A percentile compares a stretch with the other conserved stretches of the same genome.
Conservation (phyloP, 2,113 vertebrate genomes). For the Raja brachyura region DNA sequence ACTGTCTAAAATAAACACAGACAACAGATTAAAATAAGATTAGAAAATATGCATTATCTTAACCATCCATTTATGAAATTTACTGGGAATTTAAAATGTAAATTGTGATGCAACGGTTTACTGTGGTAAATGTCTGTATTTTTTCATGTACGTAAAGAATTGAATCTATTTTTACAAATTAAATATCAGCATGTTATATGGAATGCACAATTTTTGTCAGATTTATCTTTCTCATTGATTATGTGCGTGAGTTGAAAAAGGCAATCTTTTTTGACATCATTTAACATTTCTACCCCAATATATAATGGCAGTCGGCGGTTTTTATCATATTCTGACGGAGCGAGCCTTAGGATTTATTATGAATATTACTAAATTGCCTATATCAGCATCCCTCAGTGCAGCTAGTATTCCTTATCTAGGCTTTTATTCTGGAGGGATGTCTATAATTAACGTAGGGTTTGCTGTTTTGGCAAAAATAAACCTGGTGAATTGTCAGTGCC, state of each 20-base stretch:
- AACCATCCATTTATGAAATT: neutral
- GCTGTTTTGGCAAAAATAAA: neutral
- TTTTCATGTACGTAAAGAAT: slow-evolving; percentile 21
- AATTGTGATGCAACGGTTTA: neutral
- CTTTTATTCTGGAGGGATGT: neutral
- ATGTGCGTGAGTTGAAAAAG: neutral
- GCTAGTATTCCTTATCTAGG: no score
- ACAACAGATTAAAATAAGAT: neutral
- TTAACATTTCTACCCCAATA: neutral
- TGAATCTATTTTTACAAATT: slow-evolving; percentile 31
- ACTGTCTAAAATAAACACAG: neutral
- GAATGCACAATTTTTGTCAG: neutral
- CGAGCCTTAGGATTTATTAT: neutral
- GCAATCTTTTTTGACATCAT: neutral
- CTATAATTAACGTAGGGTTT: neutral
- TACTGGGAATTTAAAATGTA: neutral
- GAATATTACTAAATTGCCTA: neutral
- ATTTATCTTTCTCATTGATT: neutral
- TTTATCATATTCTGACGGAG: neutral
- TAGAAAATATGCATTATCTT: neutral
- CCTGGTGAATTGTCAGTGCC: neutral
- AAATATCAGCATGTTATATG: neutral
- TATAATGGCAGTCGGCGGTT: neutral
- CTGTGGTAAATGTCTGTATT: slow-evolving; percentile 15
- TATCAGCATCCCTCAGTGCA: neutral